Evolutionary conservation across 2,888 invertebrate genomes (phyloP).

Genomic region (Parnassius orleans): DNA sequence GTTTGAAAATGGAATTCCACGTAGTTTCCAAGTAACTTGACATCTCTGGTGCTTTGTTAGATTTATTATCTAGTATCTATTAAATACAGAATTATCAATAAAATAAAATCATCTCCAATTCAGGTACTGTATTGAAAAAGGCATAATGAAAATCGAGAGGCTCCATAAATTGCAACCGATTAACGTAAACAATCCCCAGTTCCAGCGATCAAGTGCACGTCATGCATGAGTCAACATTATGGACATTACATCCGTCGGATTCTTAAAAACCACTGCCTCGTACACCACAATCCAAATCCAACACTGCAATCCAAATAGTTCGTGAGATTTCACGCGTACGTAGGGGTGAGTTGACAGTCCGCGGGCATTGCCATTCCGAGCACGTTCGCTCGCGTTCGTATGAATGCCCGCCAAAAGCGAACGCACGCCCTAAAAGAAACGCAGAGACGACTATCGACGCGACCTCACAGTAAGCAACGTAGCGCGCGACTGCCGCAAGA

Average conservation of each 20-base stretch:
- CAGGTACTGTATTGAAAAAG: background rate
- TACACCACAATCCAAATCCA: conserved; percentile 66
- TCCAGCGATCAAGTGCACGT: conserved; percentile 76
- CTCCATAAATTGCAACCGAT: conserved; percentile 24
- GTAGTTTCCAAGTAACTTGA: background rate
- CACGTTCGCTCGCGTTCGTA: conserved; percentile 65
- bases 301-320: conserved; percentile 79
- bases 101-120: too few species aligned
- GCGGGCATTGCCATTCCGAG: conserved; percentile 62
- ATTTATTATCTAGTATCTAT: too few species aligned
- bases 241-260: conserved; percentile 71
- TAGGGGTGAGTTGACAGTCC: conserved; percentile 28
- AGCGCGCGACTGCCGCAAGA: conserved; percentile 67
- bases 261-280: conserved; percentile 65
- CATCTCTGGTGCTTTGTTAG: too few species aligned
- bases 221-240: conserved; percentile 78
- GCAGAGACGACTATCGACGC: conserved; percentile 46
- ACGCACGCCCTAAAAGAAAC: conserved; percentile 46
- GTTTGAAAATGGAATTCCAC: background rate
- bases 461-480: conserved; percentile 55
- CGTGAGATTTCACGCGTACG: conserved; percentile 49
- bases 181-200: conserved; percentile 61
- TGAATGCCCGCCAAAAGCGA: conserved; percentile 76
- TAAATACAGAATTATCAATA: too few species aligned
- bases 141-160: conserved; percentile 1